A percentile compares a stretch with the other conserved stretches of the same genome.
Conservation (phyloP, 2,797 vertebrate genomes). For the Babyrousa celebensis region DNA sequence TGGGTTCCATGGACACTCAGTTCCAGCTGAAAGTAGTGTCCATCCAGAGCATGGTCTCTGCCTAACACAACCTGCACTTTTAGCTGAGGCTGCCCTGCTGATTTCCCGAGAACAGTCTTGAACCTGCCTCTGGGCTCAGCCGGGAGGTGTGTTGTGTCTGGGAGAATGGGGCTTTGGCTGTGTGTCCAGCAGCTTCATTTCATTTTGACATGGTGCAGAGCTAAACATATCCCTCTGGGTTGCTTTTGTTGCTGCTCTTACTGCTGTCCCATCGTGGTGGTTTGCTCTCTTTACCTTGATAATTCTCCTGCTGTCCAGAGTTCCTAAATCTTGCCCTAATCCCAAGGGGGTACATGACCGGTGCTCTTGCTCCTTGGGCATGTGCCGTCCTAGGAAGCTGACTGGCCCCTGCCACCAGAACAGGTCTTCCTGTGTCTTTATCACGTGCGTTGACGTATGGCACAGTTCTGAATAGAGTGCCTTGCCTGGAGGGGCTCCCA, state of each 20-base stretch:
- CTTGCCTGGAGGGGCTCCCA: background rate
- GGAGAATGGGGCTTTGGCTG: background rate
- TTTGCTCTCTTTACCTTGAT: background rate
- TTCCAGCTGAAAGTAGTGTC: background rate
- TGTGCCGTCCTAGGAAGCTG: background rate
- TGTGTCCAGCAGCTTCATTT: background rate
- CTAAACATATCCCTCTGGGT: background rate
- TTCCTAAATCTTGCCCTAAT: background rate
- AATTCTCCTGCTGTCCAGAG: background rate
- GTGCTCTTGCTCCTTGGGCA: background rate
- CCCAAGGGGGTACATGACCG: background rate
- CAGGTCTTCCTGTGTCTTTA: background rate
- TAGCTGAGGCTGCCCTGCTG: background rate
- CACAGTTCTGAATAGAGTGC: background rate
- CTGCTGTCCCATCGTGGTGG: background rate
- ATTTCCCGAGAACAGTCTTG: background rate
- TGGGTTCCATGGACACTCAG: background rate
- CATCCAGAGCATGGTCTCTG: background rate
- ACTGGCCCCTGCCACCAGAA: background rate
- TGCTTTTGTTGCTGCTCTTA: background rate
- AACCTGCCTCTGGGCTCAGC: background rate
- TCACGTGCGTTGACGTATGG: background rate
- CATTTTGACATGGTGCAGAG: fast-evolving
- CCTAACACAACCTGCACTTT: fast-evolving
- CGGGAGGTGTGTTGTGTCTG: background rate